phyloP scores from a whole-genome alignment of 92 coral and sea anemone genomes.

The Galaxea fascicularis region DNA sequence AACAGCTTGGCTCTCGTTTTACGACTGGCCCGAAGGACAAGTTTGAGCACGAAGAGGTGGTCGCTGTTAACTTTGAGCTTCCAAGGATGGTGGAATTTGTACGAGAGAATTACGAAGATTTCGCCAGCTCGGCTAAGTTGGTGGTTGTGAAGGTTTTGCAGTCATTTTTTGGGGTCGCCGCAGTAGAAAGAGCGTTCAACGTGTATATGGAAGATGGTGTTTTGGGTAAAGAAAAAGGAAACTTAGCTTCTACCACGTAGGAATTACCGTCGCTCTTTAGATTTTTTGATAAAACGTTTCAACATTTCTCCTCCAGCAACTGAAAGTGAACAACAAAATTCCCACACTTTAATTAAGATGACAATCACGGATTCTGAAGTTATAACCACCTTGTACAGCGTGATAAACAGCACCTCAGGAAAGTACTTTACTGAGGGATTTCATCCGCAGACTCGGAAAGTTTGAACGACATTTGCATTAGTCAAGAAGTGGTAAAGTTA shows the following conservation, averaged over 20 bases:
- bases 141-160: conserved; percentile 98
- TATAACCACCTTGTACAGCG: too few relatives aligned
- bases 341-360: too few relatives aligned
- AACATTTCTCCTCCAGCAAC: background rate
- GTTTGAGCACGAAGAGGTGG: conserved; percentile 89
- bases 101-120: conserved; percentile 84
- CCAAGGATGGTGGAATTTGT: conserved; percentile 92
- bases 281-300: background rate
- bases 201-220: conserved; percentile 66
- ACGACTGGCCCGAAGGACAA: conserved; percentile 95
- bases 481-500: too few relatives aligned
- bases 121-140: conserved; percentile 97
- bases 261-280: background rate
- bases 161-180: conserved; percentile 91
- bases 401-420: background rate
- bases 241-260: background rate
- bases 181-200: conserved; percentile 86
- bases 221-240: background rate
- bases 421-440: background rate
- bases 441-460: background rate
- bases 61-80: conserved; percentile 86
- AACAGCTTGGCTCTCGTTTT: conserved; percentile 85
- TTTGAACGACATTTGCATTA: too few relatives aligned
- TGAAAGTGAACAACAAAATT: background rate
- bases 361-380: too few relatives aligned